phyloP scores from a whole-genome alignment of 2,797 vertebrate species.

The Ataeniobius toweri region DNA sequence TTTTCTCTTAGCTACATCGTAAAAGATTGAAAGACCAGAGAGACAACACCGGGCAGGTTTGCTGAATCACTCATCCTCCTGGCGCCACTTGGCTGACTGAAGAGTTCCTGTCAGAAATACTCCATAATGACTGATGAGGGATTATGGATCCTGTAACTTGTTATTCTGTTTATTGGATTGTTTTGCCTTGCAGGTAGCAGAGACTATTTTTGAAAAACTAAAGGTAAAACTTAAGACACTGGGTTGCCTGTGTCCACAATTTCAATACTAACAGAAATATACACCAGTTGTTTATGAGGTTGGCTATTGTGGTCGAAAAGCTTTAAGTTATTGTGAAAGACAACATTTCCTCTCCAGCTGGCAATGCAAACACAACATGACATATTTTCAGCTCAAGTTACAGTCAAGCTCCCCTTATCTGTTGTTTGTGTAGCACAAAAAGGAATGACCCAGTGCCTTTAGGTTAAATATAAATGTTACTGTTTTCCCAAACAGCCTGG shows the following conservation, averaged over 20 bases:
- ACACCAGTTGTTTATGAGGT: not conserved
- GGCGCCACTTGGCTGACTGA: constrained; percentile 84
- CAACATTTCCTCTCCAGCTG: constrained; percentile 35
- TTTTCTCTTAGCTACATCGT: constrained; percentile 76
- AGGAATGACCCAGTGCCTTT: constrained; percentile 63
- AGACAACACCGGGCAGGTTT: constrained; percentile 81
- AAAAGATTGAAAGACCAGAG: constrained; percentile 78
- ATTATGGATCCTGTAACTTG: constrained; percentile 80
- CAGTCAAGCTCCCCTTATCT: constrained; percentile 49
- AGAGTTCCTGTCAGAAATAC: constrained; percentile 84
- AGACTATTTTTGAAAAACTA: constrained; percentile 30
- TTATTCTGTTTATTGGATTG: constrained; percentile 63
- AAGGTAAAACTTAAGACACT: constrained; percentile 27
- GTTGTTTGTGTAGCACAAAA: constrained; percentile 43
- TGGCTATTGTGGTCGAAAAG: not conserved
- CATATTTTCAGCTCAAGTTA: constrained; percentile 69
- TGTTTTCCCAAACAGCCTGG: constrained; percentile 86
- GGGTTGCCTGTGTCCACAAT: constrained; percentile 7
- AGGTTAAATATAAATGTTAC: constrained; percentile 84
- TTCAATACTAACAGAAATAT: constrained; percentile 5
- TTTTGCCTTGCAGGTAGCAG: constrained; percentile 53
- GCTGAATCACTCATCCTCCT: constrained; percentile 87
- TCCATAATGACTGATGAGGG: constrained; percentile 74
- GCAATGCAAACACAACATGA: constrained; percentile 58
- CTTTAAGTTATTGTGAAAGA: constrained; percentile 41